Percentiles rank a stretch among this genome's conserved stretches.
These are phyloP conservation scores for Macrophya alboannulata DNA, from an alignment of 2,888 invertebrate genomes.

Conservation along the genomic window DNA sequence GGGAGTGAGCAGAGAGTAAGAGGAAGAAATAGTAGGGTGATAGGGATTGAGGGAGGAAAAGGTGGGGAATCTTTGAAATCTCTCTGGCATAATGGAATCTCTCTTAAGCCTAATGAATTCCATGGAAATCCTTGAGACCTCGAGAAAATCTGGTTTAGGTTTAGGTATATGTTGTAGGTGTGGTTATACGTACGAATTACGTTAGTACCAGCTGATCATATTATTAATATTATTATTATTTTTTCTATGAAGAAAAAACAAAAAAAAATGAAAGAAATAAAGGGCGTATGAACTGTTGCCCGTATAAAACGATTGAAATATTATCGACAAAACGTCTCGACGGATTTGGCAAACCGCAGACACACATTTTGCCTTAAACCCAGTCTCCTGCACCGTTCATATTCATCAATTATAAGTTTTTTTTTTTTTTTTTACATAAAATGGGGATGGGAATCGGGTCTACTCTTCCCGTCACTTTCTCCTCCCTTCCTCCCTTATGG, in stretches of 20 bases:
- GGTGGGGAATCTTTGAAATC: background rate
- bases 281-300: background rate
- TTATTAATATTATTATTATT: no score
- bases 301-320: constrained; percentile 3
- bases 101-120: background rate
- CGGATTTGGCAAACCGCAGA: background rate
- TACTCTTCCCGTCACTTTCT: background rate
- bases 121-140: background rate
- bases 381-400: background rate
- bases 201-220: no score
- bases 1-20: background rate
- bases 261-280: background rate
- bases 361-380: background rate
- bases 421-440: constrained; percentile 2
- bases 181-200: no score
- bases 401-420: constrained; percentile 35
- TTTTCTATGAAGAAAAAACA: no score
- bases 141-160: background rate
- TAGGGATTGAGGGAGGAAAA: background rate
- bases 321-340: constrained; percentile 11
- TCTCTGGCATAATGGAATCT: constrained; percentile 10
- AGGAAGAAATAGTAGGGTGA: no score
- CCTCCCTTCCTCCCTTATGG: background rate
- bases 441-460: background rate
- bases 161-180: background rate